These are phyloP conservation scores for Ricordea florida DNA, from an alignment of 92 coral and sea anemone genomes.

Conservation along the genomic window DNA sequence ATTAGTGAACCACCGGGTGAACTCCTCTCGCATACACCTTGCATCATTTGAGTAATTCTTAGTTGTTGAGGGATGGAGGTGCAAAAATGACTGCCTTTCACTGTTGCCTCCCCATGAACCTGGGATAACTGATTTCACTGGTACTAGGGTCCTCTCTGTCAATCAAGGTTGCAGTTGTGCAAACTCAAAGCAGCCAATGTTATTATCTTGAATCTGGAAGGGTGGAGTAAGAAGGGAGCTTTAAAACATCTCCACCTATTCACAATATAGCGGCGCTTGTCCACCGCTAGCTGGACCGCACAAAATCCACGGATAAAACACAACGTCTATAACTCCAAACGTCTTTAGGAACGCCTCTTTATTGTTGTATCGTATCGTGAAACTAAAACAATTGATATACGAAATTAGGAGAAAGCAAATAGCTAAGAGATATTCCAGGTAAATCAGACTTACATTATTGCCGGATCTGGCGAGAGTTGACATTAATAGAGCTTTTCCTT, in stretches of 20 bases:
- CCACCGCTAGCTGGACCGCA: no score
- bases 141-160: conserved; percentile 53
- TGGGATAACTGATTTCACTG: conserved; percentile 52
- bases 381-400: no score
- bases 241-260: conserved; percentile 61
- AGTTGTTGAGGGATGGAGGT: conserved; percentile 20
- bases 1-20: conserved; percentile 50
- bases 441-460: no score
- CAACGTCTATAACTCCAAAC: no score
- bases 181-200: conserved; percentile 45
- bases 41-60: conserved; percentile 36
- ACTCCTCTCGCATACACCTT: conserved; percentile 43
- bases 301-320: no score
- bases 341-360: no score
- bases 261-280: no score
- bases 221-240: conserved; percentile 49
- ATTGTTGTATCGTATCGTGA: no score
- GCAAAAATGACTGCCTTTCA: conserved; percentile 14
- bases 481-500: no score
- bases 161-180: conserved; percentile 41
- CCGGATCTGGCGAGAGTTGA: no score
- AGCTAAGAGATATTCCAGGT: no score
- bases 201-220: conserved; percentile 45
- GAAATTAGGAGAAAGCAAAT: no score
- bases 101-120: conserved; percentile 61